Percentiles rank a stretch among this genome's conserved stretches.
phyloP scores from a whole-genome alignment of 2,797 vertebrate genomes.

The Cynopterus sphinx region DNA sequence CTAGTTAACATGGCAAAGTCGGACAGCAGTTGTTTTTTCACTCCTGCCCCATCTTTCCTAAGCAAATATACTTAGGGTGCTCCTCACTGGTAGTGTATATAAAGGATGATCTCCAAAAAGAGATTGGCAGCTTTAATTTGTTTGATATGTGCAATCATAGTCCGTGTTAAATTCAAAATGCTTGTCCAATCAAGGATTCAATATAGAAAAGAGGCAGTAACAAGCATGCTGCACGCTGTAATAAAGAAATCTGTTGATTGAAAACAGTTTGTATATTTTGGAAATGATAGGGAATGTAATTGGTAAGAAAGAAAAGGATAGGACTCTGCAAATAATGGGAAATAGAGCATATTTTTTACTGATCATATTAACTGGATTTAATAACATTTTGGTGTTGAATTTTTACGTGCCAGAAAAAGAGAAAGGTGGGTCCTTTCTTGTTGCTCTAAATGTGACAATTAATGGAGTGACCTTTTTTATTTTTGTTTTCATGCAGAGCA shows the following conservation, averaged over 20 bases:
- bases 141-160: slow-evolving; percentile 99
- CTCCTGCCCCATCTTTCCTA: slow-evolving; percentile 83
- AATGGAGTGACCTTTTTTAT: slow-evolving; percentile 81
- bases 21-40: slow-evolving; percentile 79
- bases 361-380: slow-evolving; percentile 89
- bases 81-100: slow-evolving; percentile 84
- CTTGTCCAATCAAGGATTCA: slow-evolving; percentile 98
- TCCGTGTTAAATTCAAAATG: slow-evolving; percentile 96
- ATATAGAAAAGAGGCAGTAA: slow-evolving; percentile 91
- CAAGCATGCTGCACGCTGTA: slow-evolving; percentile 94
- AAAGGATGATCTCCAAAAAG: slow-evolving; percentile 94
- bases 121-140: slow-evolving; percentile 99
- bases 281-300: slow-evolving; percentile 99
- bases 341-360: slow-evolving; percentile 98
- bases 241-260: slow-evolving; percentile 99
- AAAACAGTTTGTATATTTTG: slow-evolving; percentile 99
- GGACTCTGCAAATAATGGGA: slow-evolving; percentile 99
- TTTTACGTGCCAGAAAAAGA: slow-evolving; percentile 83
- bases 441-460: slow-evolving; percentile 81
- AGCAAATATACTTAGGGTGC: slow-evolving; percentile 83
- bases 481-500: slow-evolving; percentile 78
- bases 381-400: slow-evolving; percentile 87
- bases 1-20: slow-evolving; percentile 70
- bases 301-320: slow-evolving; percentile 99
- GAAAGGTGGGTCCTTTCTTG: slow-evolving; percentile 77